A percentile compares a stretch with the other conserved stretches of the same genome.
phyloP scores from a whole-genome alignment of 2,113 vertebrate species.

The Prunella fulvescens region DNA sequence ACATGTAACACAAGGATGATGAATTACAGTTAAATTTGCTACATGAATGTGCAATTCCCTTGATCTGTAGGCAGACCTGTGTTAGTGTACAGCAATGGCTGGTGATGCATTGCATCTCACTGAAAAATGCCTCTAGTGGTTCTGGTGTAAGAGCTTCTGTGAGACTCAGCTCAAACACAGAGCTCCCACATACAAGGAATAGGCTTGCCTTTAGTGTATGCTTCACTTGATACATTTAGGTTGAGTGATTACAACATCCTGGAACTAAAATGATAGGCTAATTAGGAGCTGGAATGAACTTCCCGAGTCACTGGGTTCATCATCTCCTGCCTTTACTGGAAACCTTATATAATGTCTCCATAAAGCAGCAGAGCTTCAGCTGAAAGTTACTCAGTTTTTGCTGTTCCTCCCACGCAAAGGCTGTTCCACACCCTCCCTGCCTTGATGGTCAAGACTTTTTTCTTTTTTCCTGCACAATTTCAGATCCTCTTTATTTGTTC shows the following conservation, averaged over 20 bases:
- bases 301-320: conserved; percentile 35
- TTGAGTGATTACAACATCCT: conserved; percentile 4
- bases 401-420: neutral
- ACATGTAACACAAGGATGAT: neutral
- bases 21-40: neutral
- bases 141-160: neutral
- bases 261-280: conserved; percentile 11
- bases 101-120: neutral
- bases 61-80: neutral
- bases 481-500: neutral
- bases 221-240: neutral
- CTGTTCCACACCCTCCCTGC: neutral
- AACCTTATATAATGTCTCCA: neutral
- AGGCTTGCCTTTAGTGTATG: neutral
- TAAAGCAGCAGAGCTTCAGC: neutral
- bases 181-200: neutral
- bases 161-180: neutral
- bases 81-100: neutral
- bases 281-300: conserved; percentile 17
- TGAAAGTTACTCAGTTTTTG: conserved; percentile 37
- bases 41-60: neutral
- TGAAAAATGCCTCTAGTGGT: neutral
- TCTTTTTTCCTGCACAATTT: neutral
- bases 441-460: neutral
- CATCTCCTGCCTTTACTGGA: neutral